Percentiles rank a stretch among this genome's conserved stretches.
These are phyloP conservation scores for Sebastes jordani DNA, from an alignment of 2,797 vertebrate genomes.

Conservation along the genomic window DNA sequence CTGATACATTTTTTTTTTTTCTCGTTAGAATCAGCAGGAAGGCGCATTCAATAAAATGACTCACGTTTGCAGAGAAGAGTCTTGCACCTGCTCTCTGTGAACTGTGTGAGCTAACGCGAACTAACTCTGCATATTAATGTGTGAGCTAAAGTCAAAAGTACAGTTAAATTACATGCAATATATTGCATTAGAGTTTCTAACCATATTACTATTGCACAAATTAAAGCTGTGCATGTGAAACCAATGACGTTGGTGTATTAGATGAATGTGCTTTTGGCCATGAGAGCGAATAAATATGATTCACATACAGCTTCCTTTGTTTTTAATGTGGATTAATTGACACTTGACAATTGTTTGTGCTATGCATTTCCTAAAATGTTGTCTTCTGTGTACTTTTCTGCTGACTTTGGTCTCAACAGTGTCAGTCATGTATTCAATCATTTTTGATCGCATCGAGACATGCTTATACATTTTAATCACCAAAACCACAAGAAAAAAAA, in stretches of 20 bases:
- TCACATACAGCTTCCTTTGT: background rate
- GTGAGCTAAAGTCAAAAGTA: slow-evolving; percentile 11
- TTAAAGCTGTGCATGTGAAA: background rate
- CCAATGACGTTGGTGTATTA: background rate
- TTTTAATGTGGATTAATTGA: background rate
- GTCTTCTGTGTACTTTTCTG: background rate
- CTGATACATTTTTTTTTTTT: background rate
- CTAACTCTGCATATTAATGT: slow-evolving; percentile 30
- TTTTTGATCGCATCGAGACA: background rate
- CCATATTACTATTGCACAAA: background rate
- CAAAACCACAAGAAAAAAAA: background rate
- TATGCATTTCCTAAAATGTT: background rate
- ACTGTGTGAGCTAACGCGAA: slow-evolving; percentile 23
- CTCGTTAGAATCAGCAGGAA: background rate
- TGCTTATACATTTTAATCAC: background rate
- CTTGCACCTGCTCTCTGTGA: slow-evolving; percentile 12
- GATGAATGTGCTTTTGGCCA: background rate
- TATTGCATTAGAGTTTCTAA: background rate
- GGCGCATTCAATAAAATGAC: slow-evolving; percentile 4
- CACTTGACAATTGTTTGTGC: background rate
- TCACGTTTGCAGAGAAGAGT: slow-evolving; percentile 9
- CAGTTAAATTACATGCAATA: background rate
- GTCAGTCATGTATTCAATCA: slow-evolving; percentile 12
- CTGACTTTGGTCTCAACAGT: slow-evolving; percentile 8
- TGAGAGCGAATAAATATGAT: background rate